phyloP scores from a whole-genome alignment of 2,113 vertebrate species.

The Myanophis thanlyinensis region DNA sequence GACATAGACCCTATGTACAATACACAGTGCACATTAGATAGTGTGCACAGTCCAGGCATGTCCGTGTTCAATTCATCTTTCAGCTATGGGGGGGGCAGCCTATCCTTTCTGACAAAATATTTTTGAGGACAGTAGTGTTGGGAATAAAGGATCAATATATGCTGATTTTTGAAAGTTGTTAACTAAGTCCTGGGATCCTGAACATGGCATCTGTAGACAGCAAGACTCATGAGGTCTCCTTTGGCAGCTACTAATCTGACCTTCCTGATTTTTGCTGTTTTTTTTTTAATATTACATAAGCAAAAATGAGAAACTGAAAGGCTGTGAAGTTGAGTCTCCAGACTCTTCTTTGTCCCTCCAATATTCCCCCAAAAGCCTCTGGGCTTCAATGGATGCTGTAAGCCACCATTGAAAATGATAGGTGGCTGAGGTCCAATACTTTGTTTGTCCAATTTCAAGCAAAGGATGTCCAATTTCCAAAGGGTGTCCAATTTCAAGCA shows the following conservation, averaged over 20 bases:
- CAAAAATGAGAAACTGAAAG: not conserved
- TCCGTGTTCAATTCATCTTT: not conserved
- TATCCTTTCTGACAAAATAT: not conserved
- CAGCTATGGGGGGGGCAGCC: not conserved
- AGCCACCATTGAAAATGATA: not conserved
- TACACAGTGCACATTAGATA: not conserved
- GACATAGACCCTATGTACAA: not conserved
- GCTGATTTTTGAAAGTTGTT: not conserved
- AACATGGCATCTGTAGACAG: not conserved
- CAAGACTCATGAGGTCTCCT: not conserved
- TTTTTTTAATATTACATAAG: not conserved
- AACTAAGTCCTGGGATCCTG: not conserved
- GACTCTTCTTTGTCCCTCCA: not conserved
- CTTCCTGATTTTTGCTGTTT: not conserved
- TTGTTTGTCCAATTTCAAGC: not conserved
- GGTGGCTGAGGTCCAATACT: not conserved
- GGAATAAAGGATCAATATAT: not conserved
- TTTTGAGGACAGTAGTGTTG: not conserved
- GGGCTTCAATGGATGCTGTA: not conserved
- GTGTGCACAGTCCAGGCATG: not conserved
- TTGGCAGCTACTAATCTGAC: not conserved
- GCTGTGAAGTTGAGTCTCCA: not conserved
- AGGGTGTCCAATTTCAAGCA: not conserved
- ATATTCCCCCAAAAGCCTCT: not conserved
- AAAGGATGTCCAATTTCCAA: not conserved